Conservation (phyloP, 2,888 invertebrate species). For the Tortricodes alternella region DNA sequence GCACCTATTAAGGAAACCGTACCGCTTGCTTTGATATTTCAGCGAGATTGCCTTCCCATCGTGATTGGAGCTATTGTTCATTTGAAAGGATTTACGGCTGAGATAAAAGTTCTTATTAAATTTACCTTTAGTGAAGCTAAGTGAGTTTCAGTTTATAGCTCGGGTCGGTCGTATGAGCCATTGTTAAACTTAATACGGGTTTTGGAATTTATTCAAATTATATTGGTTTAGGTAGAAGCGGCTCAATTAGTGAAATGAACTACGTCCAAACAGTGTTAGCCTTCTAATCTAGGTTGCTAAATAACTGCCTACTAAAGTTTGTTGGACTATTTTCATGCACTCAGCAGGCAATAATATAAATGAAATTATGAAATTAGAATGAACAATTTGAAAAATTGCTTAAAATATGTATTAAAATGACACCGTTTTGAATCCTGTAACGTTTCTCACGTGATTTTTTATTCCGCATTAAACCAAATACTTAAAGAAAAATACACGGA, state of each 20-base stretch:
- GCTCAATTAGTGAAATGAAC: neutral
- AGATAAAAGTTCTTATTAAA: slow-evolving; percentile 29
- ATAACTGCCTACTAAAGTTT: too few relatives aligned
- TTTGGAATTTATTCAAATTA: slow-evolving; percentile 9
- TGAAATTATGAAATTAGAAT: too few relatives aligned
- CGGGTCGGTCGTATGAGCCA: slow-evolving; percentile 2
- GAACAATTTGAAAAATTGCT: too few relatives aligned
- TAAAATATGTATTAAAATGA: too few relatives aligned
- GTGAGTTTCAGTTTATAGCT: slow-evolving; percentile 14
- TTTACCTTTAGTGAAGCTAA: slow-evolving; percentile 21
- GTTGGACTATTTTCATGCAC: too few relatives aligned
- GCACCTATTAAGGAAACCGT: slow-evolving; percentile 49
- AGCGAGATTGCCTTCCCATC: slow-evolving; percentile 38
- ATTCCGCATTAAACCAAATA: neutral
- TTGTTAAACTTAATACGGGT: slow-evolving; percentile 14
- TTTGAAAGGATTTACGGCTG: slow-evolving; percentile 44
- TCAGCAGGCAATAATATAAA: too few relatives aligned
- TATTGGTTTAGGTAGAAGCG: neutral
- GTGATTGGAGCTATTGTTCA: slow-evolving; percentile 60
- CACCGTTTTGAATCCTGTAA: too few relatives aligned
- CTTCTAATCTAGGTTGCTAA: too few relatives aligned
- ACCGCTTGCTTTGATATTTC: slow-evolving; percentile 39
- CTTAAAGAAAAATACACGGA: slow-evolving; percentile 25
- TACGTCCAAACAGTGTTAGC: neutral
- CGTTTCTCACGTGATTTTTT: neutral